These are phyloP conservation scores for Rhombomys opimus DNA, from an alignment of 2,113 vertebrate species.

Conservation along the genomic window DNA sequence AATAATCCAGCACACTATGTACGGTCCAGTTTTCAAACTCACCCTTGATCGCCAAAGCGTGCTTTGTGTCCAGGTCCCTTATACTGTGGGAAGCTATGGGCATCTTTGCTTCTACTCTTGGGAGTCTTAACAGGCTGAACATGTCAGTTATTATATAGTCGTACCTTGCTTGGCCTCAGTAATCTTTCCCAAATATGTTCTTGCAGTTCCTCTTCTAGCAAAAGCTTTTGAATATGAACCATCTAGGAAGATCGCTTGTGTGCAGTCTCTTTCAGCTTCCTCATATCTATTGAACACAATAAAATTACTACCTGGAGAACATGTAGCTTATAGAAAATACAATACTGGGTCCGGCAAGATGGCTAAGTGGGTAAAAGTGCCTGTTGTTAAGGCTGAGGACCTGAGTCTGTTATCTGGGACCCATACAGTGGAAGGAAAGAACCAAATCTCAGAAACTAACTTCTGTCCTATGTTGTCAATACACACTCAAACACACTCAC, in stretches of 20 bases:
- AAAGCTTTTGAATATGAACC: constrained; percentile 95
- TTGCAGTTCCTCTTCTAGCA: constrained; percentile 94
- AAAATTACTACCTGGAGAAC: constrained; percentile 51
- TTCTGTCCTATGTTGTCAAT: neutral
- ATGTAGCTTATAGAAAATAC: neutral
- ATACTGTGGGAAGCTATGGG: neutral
- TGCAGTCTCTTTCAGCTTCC: constrained; percentile 96
- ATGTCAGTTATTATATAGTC: neutral
- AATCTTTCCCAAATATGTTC: constrained; percentile 91
- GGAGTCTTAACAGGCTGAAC: neutral
- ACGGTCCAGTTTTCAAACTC: constrained; percentile 7
- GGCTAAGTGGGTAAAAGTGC: neutral
- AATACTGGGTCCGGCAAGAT: neutral
- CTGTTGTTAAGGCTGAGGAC: neutral
- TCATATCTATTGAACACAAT: constrained; percentile 87
- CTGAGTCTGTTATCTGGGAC: too few species aligned
- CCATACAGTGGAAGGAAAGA: neutral
- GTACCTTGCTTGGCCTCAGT: constrained; percentile 93
- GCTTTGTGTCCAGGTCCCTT: neutral
- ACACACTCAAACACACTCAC: neutral
- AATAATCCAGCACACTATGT: neutral
- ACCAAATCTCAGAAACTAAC: neutral
- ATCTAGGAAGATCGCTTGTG: constrained; percentile 92
- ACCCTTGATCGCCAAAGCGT: neutral
- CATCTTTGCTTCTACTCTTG: neutral